Base-by-base conservation (phyloP, 1,140 invertebrate genomes). In the Papilio dardanus region DNA sequence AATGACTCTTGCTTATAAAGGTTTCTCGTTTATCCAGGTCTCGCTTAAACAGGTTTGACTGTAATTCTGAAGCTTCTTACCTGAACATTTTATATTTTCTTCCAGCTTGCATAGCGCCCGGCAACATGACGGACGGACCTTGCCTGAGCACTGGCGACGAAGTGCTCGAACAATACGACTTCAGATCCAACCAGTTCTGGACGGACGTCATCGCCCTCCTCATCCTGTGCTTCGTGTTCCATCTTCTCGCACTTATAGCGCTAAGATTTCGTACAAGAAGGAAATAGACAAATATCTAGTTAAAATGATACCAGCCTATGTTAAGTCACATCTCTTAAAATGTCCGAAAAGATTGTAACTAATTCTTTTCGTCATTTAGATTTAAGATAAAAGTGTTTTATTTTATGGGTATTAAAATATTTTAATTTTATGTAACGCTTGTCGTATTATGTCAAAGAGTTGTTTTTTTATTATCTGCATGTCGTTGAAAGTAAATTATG, bases 121-220 rank as follows among this genome's bases (percentile, higher is more conserved):
- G 91, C 42, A 69, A 69, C 67, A 42, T 24, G 12, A 80, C 90
- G 7, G 95, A 95, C 14, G 86, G 96, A 24, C 96, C 96, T 0
- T 98, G 97, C 81, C 89, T 97, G 42, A 94, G 93, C 65, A 95
- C 95, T 3, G 97, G 97, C 0, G 85, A 94, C 19, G 94, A 97
- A 86, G 96, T 98, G 0, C 88, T 98, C 19, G 94, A 95, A 33
- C 94, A 95, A 66, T 97, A 96, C 82, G 96, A 96, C 88, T 98
- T 98, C 88, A 88, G 94, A 0, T 93, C 94, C 54, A 85, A 87
- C n/a, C 94, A 96, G 86, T 94, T 97, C 42, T 94, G 93, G 86
- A 86, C 88, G 4, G 95, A 98, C 86, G 92, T 97, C 16, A 82
- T 94, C 28, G 95, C 95, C 1, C 95, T 98, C 89, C 46, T 95